Conservation (phyloP, 2,113 vertebrate species). For the Amazona guildingii region DNA sequence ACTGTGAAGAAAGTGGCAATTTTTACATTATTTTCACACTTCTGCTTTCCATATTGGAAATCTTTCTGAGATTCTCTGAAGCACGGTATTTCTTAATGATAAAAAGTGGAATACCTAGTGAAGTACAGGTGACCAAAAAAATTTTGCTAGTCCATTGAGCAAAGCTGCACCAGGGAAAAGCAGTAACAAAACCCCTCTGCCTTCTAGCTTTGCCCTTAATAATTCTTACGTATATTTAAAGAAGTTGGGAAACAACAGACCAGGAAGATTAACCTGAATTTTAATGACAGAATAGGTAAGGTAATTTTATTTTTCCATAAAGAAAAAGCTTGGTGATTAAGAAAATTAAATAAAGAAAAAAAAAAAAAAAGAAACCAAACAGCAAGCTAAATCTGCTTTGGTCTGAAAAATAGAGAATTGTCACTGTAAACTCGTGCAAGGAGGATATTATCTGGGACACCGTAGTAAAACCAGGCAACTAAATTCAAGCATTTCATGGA, state of each 20-base stretch:
- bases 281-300: neutral
- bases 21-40: neutral
- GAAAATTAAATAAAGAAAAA: neutral
- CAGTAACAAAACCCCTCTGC: neutral
- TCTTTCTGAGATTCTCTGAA: neutral
- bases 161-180: neutral
- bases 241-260: neutral
- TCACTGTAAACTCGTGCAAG: neutral
- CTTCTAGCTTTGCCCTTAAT: neutral
- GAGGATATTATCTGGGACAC: neutral
- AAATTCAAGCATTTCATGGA: neutral
- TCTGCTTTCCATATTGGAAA: neutral
- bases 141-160: neutral
- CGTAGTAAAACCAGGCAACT: neutral
- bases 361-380: neutral
- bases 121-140: neutral
- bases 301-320: neutral
- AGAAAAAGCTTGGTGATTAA: neutral
- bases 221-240: neutral
- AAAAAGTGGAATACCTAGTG: neutral
- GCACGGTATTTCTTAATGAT: neutral
- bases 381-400: neutral
- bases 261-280: neutral
- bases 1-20: neutral
- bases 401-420: neutral